Conservation (phyloP, 2,888 invertebrate genomes). For the Lepas anatifera region DNA sequence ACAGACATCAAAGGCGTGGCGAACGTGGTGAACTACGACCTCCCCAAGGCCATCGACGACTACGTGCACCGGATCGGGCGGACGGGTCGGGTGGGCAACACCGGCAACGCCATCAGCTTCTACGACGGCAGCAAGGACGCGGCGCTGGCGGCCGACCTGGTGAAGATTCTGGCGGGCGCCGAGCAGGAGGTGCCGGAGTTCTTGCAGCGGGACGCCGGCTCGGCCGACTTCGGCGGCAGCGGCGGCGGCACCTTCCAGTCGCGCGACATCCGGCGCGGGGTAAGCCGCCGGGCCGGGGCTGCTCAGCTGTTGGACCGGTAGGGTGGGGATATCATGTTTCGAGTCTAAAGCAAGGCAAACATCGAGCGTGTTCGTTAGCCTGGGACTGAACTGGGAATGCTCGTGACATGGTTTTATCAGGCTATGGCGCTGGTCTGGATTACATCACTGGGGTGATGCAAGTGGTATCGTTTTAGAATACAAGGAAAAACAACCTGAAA, state of each 20-base stretch:
- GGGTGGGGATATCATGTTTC: too few relatives aligned
- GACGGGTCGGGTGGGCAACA: slow-evolving; percentile 39
- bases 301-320: too few relatives aligned
- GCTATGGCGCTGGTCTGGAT: too few relatives aligned
- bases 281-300: too few relatives aligned
- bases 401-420: too few relatives aligned
- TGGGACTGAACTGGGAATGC: too few relatives aligned
- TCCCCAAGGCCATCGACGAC: slow-evolving; percentile 37
- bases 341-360: too few relatives aligned
- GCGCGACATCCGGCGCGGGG: slow-evolving; percentile 18
- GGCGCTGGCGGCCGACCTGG: slow-evolving; percentile 48
- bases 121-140: slow-evolving; percentile 51
- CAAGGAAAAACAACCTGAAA: too few relatives aligned
- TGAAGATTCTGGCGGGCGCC: slow-evolving; percentile 59
- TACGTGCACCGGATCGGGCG: slow-evolving; percentile 42
- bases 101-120: slow-evolving; percentile 37
- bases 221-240: slow-evolving; percentile 32
- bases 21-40: slow-evolving; percentile 39
- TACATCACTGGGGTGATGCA: too few relatives aligned
- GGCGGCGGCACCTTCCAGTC: slow-evolving; percentile 31
- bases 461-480: too few relatives aligned
- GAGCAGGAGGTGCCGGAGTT: slow-evolving; percentile 68
- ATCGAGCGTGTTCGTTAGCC: too few relatives aligned
- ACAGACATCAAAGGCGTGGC: slow-evolving; percentile 71
- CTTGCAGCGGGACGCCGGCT: slow-evolving; percentile 41